phyloP scores from a whole-genome alignment of 37 sponge, comb jelly and placozoan genomes.

The Tethya wilhelma region DNA sequence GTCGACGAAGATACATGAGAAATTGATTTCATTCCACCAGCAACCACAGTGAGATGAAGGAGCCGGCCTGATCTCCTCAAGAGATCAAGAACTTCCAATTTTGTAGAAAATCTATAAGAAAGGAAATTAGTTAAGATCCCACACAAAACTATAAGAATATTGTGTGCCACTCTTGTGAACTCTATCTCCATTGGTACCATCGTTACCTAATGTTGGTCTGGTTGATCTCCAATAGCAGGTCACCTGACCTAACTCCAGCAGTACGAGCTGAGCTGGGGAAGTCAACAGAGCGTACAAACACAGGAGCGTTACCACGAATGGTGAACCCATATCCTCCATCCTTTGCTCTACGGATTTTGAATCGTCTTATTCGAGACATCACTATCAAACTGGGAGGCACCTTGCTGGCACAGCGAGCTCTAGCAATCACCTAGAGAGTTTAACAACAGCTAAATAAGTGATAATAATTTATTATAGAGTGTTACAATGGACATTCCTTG shows the following conservation, averaged over 20 bases:
- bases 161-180: not conserved
- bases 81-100: conserved; percentile 62
- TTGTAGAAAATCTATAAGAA: conserved; percentile 42
- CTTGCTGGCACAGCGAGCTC: conserved; percentile 46
- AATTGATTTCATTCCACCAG: conserved; percentile 49
- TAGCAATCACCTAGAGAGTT: conserved; percentile 28
- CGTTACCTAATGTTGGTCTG: conserved; percentile 21
- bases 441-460: not conserved
- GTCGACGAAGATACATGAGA: not conserved
- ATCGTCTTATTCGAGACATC: conserved; percentile 58
- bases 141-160: too few species aligned
- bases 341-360: conserved; percentile 15
- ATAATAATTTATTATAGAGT: not conserved
- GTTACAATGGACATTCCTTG: too few species aligned
- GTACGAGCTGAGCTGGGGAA: conserved; percentile 62
- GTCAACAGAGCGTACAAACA: conserved; percentile 87
- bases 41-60: conserved; percentile 56
- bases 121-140: not conserved
- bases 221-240: conserved; percentile 79
- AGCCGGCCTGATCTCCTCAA: conserved; percentile 27
- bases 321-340: conserved; percentile 77
- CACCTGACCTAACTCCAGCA: conserved; percentile 87
- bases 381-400: conserved; percentile 83
- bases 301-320: conserved; percentile 75
- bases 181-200: not conserved